phyloP scores from a whole-genome alignment of 1,140 invertebrate genomes.

The Odontomachus brunneus region DNA sequence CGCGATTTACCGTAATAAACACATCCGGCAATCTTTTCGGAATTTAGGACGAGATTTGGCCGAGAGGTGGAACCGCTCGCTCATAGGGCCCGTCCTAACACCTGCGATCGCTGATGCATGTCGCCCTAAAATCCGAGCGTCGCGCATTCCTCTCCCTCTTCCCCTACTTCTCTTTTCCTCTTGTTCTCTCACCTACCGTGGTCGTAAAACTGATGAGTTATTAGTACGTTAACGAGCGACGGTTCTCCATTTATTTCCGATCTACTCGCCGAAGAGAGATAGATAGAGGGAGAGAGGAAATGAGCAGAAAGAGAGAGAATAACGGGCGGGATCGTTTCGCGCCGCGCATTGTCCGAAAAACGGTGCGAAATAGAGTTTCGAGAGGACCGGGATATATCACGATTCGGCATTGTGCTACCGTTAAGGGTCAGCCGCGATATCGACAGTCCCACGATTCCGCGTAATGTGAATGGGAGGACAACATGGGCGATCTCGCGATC shows the following conservation, averaged over 20 bases:
- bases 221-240: slow-evolving; percentile 74
- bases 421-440: slow-evolving; percentile 7
- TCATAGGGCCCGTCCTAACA: slow-evolving; percentile 43
- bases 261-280: slow-evolving; percentile 27
- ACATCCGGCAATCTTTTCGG: slow-evolving; percentile 49
- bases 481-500: background rate
- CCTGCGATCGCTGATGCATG: slow-evolving; percentile 72
- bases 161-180: no score
- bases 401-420: slow-evolving; percentile 57
- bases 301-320: slow-evolving; percentile 21
- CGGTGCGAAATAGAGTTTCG: slow-evolving; percentile 50
- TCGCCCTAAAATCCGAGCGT: slow-evolving; percentile 72
- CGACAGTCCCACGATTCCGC: slow-evolving; percentile 24
- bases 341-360: slow-evolving; percentile 52
- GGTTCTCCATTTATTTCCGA: slow-evolving; percentile 68
- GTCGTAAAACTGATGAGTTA: slow-evolving; percentile 75
- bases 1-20: slow-evolving; percentile 49
- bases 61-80: slow-evolving; percentile 27
- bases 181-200: slow-evolving; percentile 49
- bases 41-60: slow-evolving; percentile 35
- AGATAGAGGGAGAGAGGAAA: no score
- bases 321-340: slow-evolving; percentile 49
- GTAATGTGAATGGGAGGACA: slow-evolving; percentile 33
- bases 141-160: background rate
- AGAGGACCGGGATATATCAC: slow-evolving; percentile 33